Percentiles rank a stretch among this genome's conserved stretches.
Evolutionary conservation across 2,113 vertebrate species (phyloP).

Genomic region (Puntigrus tetrazona): DNA sequence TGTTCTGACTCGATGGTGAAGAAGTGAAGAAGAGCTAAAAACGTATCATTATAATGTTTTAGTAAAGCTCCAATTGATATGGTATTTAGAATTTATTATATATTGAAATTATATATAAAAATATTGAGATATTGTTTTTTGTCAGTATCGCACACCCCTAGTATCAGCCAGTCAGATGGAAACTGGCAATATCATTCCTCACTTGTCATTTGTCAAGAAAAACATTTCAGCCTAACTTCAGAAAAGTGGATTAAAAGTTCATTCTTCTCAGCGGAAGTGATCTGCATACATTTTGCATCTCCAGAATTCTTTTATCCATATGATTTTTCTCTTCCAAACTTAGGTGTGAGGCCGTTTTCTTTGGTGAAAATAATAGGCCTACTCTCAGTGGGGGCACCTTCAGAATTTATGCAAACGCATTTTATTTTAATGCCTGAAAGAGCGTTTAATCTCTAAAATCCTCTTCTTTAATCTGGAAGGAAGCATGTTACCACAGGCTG

Average conservation of each 20-base stretch:
- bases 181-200: background rate
- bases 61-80: too few species aligned
- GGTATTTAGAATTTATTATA: too few species aligned
- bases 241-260: constrained; percentile 13
- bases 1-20: too few species aligned
- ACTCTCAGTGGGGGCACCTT: constrained; percentile 7
- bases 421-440: constrained; percentile 29
- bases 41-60: too few species aligned
- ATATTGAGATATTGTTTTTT: too few species aligned
- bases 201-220: background rate
- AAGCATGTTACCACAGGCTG: constrained; percentile 15
- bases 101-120: too few species aligned
- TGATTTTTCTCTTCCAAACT: background rate
- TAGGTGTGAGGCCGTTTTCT: background rate
- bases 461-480: constrained; percentile 38
- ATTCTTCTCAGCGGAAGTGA: constrained; percentile 8
- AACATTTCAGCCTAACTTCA: background rate
- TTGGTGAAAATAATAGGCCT: background rate
- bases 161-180: background rate
- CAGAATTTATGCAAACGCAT: constrained; percentile 26
- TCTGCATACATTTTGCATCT: constrained; percentile 19
- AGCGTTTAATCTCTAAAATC: constrained; percentile 16
- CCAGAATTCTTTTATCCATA: background rate
- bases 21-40: too few species aligned
- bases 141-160: too few species aligned